Percentiles rank a stretch among this genome's conserved stretches.
phyloP scores from a whole-genome alignment of 2,113 vertebrate genomes.

The Mobula hypostoma region DNA sequence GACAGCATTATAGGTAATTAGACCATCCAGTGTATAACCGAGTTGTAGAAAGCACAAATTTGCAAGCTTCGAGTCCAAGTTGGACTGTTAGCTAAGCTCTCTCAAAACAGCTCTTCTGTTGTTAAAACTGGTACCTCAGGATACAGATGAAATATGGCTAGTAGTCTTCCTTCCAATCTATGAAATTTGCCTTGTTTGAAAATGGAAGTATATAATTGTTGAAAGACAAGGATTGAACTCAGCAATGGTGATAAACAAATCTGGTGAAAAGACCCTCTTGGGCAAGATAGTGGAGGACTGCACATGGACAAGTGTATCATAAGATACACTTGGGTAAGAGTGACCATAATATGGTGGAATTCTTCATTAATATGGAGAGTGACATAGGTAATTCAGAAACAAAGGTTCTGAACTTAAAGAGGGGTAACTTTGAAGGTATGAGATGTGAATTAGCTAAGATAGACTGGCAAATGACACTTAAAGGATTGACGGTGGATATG shows the following conservation, averaged over 20 bases:
- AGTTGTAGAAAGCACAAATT: background rate
- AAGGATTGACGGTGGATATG: too few species aligned
- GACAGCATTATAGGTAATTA: background rate
- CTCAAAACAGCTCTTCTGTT: slow-evolving; percentile 8
- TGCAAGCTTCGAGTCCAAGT: background rate
- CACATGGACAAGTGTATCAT: too few species aligned
- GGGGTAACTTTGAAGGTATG: too few species aligned
- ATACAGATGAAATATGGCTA: background rate
- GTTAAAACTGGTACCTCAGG: background rate
- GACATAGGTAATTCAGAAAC: too few species aligned
- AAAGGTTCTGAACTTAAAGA: too few species aligned
- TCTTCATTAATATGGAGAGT: too few species aligned
- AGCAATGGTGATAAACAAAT: background rate
- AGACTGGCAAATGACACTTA: too few species aligned
- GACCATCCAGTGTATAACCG: background rate
- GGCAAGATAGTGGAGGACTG: background rate
- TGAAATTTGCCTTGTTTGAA: background rate
- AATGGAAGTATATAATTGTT: background rate
- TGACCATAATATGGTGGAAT: too few species aligned
- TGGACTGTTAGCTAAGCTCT: slow-evolving; percentile 8
- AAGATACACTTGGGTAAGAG: too few species aligned
- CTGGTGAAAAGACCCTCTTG: background rate
- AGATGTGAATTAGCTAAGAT: too few species aligned
- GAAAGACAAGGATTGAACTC: background rate
- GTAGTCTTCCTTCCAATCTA: background rate